A percentile compares a stretch with the other conserved stretches of the same genome.
These are phyloP conservation scores for Cochlearius cochlearius DNA, from an alignment of 2,113 vertebrate genomes.

Conservation along the genomic window DNA sequence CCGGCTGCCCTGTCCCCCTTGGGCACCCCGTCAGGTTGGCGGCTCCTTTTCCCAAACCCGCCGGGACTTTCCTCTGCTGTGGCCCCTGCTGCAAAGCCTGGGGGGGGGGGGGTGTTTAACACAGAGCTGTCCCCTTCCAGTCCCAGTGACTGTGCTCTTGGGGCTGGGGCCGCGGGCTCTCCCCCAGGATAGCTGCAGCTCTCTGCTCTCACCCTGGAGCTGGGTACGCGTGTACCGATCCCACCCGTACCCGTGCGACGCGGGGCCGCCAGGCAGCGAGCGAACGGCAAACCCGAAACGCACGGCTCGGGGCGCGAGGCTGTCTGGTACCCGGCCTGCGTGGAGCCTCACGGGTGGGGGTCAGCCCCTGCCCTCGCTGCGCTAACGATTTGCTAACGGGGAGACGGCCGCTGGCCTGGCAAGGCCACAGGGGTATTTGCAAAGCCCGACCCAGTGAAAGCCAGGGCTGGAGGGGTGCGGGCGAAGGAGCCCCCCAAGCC, in stretches of 20 bases:
- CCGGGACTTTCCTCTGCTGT: neutral
- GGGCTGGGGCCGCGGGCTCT: neutral
- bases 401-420: neutral
- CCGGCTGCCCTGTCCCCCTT: neutral
- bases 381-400: accelerated
- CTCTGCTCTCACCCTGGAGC: neutral
- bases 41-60: neutral
- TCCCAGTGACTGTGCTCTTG: neutral
- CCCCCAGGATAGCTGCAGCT: neutral
- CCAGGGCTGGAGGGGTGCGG: no score
- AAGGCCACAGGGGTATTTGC: neutral
- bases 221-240: neutral
- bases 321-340: no score
- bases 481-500: neutral
- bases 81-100: neutral
- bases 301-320: no score
- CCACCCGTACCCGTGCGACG: neutral
- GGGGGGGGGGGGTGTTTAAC: neutral
- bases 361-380: accelerated
- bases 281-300: neutral
- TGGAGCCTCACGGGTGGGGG: neutral
- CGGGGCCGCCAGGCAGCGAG: neutral
- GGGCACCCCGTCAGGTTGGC: accelerated
- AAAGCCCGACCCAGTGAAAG: neutral
- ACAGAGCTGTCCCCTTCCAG: neutral